Conservation (phyloP, 1,140 invertebrate genomes). For the Latrodectus geometricus region DNA sequence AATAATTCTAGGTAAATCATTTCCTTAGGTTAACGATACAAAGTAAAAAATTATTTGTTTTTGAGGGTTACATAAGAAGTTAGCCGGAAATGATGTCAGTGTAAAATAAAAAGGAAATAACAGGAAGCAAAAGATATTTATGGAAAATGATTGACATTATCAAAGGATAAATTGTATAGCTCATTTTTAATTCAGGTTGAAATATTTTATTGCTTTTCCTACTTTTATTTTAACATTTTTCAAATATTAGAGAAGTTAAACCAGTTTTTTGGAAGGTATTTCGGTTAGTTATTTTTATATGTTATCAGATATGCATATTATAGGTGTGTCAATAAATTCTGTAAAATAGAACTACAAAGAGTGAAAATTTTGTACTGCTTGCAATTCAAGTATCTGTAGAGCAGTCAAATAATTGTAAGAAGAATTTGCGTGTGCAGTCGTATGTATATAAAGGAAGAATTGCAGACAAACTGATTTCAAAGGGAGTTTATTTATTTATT, state of each 20-base stretch:
- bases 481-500: no score
- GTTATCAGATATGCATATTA: no score
- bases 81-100: conserved; percentile 40
- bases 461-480: no score
- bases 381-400: no score
- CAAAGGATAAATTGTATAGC: conserved; percentile 40
- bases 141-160: conserved; percentile 48
- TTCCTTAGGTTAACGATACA: conserved; percentile 36
- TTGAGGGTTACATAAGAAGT: conserved; percentile 11
- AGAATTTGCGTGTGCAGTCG: no score
- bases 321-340: no score
- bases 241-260: background rate
- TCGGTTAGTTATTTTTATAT: no score
- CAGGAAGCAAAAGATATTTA: conserved; percentile 52
- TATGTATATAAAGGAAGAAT: no score
- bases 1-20: conserved; percentile 34
- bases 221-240: conserved; percentile 31
- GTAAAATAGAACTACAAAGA: no score
- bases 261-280: background rate
- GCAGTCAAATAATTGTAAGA: no score
- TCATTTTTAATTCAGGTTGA: conserved; percentile 35
- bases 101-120: conserved; percentile 30
- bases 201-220: conserved; percentile 29
- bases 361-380: no score
- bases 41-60: conserved; percentile 28